These are phyloP conservation scores for Shinisaurus crocodilurus DNA, from an alignment of 2,113 vertebrate genomes.

Conservation along the genomic window DNA sequence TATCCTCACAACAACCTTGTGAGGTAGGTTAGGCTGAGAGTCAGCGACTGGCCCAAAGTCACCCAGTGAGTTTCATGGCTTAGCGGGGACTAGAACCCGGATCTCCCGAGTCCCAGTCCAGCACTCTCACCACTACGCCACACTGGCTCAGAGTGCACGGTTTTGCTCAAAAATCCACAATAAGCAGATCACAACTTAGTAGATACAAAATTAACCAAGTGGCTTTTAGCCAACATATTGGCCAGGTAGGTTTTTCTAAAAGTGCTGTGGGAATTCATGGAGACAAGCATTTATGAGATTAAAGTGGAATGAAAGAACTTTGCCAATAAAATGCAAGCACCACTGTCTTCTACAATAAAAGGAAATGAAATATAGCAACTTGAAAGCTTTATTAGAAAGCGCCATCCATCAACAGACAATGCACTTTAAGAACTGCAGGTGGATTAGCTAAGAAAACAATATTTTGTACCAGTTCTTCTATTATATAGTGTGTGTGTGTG, in stretches of 20 bases:
- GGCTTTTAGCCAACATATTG: constrained; percentile 21
- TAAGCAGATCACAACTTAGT: neutral
- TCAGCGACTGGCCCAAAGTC: no score
- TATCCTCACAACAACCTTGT: no score
- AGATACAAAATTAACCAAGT: neutral
- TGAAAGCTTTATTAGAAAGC: constrained; percentile 62
- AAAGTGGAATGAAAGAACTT: constrained; percentile 44
- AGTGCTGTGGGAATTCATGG: constrained; percentile 43
- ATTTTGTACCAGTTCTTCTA: constrained; percentile 6
- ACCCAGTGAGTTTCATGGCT: no score
- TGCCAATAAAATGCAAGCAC: constrained; percentile 59
- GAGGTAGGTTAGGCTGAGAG: no score
- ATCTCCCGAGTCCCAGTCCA: no score
- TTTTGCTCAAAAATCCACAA: neutral
- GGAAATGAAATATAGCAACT: constrained; percentile 60
- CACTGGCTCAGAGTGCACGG: neutral
- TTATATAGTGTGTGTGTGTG: no score
- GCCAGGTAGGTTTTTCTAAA: constrained; percentile 39
- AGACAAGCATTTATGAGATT: constrained; percentile 58
- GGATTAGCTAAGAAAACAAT: constrained; percentile 58
- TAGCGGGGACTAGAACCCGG: no score
- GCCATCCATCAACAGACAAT: constrained; percentile 60
- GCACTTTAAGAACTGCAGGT: constrained; percentile 43
- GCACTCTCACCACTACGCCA: no score
- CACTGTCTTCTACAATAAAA: constrained; percentile 62